Base-by-base conservation (phyloP, 2,113 vertebrate species). In the Carassius auratus region DNA sequence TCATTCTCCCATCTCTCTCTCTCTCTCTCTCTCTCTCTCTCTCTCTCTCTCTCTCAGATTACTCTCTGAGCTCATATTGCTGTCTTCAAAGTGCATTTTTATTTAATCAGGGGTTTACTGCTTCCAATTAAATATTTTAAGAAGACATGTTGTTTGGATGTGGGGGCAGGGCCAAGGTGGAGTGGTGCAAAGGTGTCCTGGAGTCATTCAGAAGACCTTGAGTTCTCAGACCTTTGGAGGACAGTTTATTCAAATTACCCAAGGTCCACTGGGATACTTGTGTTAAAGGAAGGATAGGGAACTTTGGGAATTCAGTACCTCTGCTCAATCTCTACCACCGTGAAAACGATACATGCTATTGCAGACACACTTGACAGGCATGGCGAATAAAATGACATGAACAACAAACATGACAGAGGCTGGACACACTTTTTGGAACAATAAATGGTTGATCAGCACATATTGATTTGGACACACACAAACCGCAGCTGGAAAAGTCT, bases 101-200 rank as follows among this genome's bases (percentile, higher is more conserved):
- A 92, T 93, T 92, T 91, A 90, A 92, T 92, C 90, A 91, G 85
- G 89, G 81, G 81, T 92, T 92, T 92, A 93, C 86, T 86, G 92
- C 91, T 89, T 90, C 90, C 90, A 93, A 91, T 94, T 92, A 93
- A 92, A 93, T 87, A 92, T 93, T 93, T 92, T 89, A 90, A 90
- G 87, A 92, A 84, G 91, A 94, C 88, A 88, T 86, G 82, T 82
- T 82, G 80, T 69, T 52, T 50, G 48, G 48, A 69, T 48, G 12
- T 71, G 48, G 45, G 48, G 80, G 45, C 26, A 71, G 66, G 62
- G 45, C 17, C 17, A 71, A 48, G 62, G 45, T 12, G 45, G 61
- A 77, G 33, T 7, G 42, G 50, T 14, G 15, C 26, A 83, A 50
- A 84, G 66, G 50, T 62, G 30, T 76, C 64, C 55, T 14, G 23